Evolutionary conservation across 2,797 vertebrate genomes (phyloP), one percentile per base, ranked within the genome.

Genomic region (Phrynocephalus vlangalii): DNA sequence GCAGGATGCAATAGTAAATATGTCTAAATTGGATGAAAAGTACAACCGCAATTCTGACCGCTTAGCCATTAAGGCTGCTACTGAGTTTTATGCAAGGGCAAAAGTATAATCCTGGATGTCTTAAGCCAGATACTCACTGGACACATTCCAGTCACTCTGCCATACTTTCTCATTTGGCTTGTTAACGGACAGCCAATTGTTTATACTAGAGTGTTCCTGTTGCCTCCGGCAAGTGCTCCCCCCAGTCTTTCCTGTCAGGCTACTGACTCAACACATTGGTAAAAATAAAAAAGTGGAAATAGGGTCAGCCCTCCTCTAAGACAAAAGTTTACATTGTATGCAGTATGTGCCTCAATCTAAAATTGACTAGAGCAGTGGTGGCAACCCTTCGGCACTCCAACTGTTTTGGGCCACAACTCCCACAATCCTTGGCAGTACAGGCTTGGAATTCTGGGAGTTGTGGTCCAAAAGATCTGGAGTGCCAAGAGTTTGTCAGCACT

Each of bases 1-100:
- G 67, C 1, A 33, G 86, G 67, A 79, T 79, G 72, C 76, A 83
- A 79, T 60, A 79, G 82, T 76, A 83, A 77, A 79, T 78, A 88
- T 70, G 81, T 87, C 81, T 60, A 83, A 87, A 52, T 70, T 78
- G 86, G 81, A 87, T 83, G 70, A 78, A 70, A 87, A 71, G 66
- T 78, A 70, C 33, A 78, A 60, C 86, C 66, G 0, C 86, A 83
- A 60, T 1, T 48, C 56, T 78, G 71, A 78, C 79, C 60, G 3
- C 86, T 82, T 87, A 80, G 75, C 73, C 81, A 67, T 87, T 52
- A 87, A 50, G n/a, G 30, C 56, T 70, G 86, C 86, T 87, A 87
- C 81, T 50, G 81, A 78, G 75, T 67, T 87, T 83, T 78, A 83
- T 79, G 70, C 83, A 76, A 83, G 73, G 86, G 66, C 73, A 83